These are phyloP conservation scores for Acronicta aceris DNA, from an alignment of 2,888 invertebrate genomes.

Conservation along the genomic window DNA sequence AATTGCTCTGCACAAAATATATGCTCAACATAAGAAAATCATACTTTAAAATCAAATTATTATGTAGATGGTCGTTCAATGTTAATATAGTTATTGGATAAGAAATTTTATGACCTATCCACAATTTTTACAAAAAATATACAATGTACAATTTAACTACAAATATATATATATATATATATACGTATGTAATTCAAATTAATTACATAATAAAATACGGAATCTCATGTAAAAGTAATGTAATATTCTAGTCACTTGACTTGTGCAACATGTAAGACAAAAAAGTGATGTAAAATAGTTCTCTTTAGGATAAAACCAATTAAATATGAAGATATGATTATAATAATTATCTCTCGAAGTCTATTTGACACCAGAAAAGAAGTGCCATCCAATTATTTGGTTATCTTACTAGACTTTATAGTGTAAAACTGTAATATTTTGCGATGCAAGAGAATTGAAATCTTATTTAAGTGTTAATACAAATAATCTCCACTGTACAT, in stretches of 20 bases:
- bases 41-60: slow-evolving; percentile 48
- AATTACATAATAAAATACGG: slow-evolving; percentile 48
- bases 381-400: slow-evolving; percentile 83
- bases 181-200: slow-evolving; percentile 43
- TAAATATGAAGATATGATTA: slow-evolving; percentile 35
- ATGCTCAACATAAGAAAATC: slow-evolving; percentile 65
- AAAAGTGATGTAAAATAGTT: slow-evolving; percentile 84
- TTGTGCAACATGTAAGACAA: slow-evolving; percentile 77
- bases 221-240: slow-evolving; percentile 56
- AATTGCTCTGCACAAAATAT: slow-evolving; percentile 65
- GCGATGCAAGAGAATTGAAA: slow-evolving; percentile 89
- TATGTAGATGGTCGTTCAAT: slow-evolving; percentile 46
- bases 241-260: slow-evolving; percentile 68
- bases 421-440: slow-evolving; percentile 79
- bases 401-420: slow-evolving; percentile 79
- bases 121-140: slow-evolving; percentile 55
- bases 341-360: slow-evolving; percentile 53
- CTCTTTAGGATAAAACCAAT: slow-evolving; percentile 61
- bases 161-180: slow-evolving; percentile 43
- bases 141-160: slow-evolving; percentile 56
- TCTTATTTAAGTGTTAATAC: slow-evolving; percentile 81
- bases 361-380: slow-evolving; percentile 72
- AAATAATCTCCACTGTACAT: slow-evolving; percentile 75
- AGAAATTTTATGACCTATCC: slow-evolving; percentile 51
- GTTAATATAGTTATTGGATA: slow-evolving; percentile 51